Conservation (phyloP, 2,888 invertebrate genomes). For the Halictus ligatus region DNA sequence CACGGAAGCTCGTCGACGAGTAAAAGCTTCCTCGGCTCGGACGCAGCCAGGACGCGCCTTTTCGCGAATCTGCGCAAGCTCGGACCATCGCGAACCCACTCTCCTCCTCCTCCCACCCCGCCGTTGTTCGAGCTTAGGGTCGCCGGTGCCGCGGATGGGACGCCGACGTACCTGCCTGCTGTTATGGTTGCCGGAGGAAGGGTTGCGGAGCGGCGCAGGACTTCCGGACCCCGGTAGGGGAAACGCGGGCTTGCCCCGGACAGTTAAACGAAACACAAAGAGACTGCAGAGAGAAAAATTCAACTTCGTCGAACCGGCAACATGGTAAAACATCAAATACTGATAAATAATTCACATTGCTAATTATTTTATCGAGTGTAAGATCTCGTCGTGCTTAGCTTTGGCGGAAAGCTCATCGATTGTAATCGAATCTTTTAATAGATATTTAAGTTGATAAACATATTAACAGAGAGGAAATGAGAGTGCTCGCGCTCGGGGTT, state of each 20-base stretch:
- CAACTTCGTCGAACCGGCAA: no score
- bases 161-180: background rate
- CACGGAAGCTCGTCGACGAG: constrained; percentile 67
- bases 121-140: constrained; percentile 33
- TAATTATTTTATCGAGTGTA: background rate
- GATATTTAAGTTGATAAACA: no score
- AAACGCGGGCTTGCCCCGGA: background rate
- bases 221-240: background rate
- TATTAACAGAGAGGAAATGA: background rate
- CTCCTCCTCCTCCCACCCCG: no score
- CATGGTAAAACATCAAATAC: background rate
- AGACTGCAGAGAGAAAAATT: background rate
- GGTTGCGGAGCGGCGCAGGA: background rate
- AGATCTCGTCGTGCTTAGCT: no score
- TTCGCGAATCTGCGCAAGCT: constrained; percentile 75
- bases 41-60: constrained; percentile 70
- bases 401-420: no score
- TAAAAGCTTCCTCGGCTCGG: constrained; percentile 50
- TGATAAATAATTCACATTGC: background rate
- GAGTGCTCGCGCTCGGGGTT: no score
- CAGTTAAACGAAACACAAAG: background rate
- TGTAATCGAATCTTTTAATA: no score
- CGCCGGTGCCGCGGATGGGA: constrained; percentile 7
- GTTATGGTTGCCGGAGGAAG: background rate
- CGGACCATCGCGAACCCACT: constrained; percentile 44